Percentiles rank a stretch among this genome's conserved stretches.
Evolutionary conservation across 2,113 vertebrate genomes (phyloP).

Genomic region (Thamnophis sirtalis): DNA sequence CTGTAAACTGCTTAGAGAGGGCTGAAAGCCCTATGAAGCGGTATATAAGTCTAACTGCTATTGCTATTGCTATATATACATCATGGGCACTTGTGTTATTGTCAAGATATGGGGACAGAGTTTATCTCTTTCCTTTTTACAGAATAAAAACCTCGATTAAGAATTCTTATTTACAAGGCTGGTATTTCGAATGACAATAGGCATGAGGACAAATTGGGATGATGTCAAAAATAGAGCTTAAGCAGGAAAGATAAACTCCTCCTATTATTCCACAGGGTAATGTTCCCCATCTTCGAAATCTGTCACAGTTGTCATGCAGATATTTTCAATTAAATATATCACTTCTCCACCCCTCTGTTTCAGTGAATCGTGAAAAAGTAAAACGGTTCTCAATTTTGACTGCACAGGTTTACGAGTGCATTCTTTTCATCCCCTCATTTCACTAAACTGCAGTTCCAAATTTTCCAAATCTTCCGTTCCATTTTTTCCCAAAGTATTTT

Average conservation of each 20-base stretch:
- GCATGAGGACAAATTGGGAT: neutral
- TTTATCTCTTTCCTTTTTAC: neutral
- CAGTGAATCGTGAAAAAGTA: neutral
- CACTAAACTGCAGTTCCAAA: neutral
- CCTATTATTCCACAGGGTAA: neutral
- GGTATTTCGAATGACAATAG: neutral
- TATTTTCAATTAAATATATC: neutral
- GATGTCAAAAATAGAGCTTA: neutral
- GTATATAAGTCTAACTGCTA: too few relatives aligned
- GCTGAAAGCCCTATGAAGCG: too few relatives aligned
- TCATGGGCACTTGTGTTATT: neutral
- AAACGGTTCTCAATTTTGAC: neutral
- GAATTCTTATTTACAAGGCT: neutral
- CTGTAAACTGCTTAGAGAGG: too few relatives aligned
- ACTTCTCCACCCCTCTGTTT: neutral
- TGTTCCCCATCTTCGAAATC: neutral
- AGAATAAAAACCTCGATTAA: neutral
- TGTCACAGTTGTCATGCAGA: neutral
- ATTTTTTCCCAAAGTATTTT: too few relatives aligned
- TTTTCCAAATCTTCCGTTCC: neutral
- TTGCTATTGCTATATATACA: too few relatives aligned
- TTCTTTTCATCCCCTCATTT: neutral
- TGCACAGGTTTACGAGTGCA: neutral
- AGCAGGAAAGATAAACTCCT: neutral
- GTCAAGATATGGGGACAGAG: neutral